Evolutionary conservation across 2,113 vertebrate genomes (phyloP), one percentile per base, ranked within the genome.

Genomic region (Piaya cayana): DNA sequence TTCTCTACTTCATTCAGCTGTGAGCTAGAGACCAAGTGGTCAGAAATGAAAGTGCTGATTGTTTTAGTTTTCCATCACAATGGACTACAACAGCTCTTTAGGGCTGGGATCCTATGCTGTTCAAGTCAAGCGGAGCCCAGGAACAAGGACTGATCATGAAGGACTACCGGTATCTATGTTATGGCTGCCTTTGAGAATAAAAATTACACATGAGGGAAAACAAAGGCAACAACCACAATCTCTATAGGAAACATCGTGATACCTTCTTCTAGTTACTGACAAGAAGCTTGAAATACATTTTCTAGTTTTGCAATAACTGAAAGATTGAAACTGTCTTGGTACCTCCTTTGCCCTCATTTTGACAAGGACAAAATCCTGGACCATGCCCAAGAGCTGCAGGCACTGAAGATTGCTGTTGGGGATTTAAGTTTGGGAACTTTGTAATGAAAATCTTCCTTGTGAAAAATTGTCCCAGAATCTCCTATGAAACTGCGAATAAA

Each of bases 291-390:
- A 90, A 67, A 77, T 65, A 71, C 17, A 19, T 85, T 79, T 95
- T 65, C 45, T 50, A 37, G 34, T 52, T 94, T 67, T 53, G 42
- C 50, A 63, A 6, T 59, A 85, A 50, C 42, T 77, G 63, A 87
- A 82, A 53, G 32, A 82, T 55, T 92, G 79, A 74, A 70, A 67
- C 0, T 5, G 22, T 92, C 52, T 76, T 0, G 0, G 56, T 77
- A 91, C 67, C 63, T 91, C 68, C 55, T 67, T 55, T 88, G 59
- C 30, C 67, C 50, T 83, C 4, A 0, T 91, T 90, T 90, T 70
- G 63, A 92, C 85, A 96, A 90, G 79, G 87, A 93, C 75, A 92
- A 94, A 96, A 78, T 70, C 68, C 39, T 93, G 82, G 78, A 94
- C 68, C 56, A 13, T 75, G 56, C 15, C 76, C 88, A 96, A 88